A percentile compares a stretch with the other conserved stretches of the same genome.
phyloP scores from a whole-genome alignment of 2,797 vertebrate species.

The Falco berigora region DNA sequence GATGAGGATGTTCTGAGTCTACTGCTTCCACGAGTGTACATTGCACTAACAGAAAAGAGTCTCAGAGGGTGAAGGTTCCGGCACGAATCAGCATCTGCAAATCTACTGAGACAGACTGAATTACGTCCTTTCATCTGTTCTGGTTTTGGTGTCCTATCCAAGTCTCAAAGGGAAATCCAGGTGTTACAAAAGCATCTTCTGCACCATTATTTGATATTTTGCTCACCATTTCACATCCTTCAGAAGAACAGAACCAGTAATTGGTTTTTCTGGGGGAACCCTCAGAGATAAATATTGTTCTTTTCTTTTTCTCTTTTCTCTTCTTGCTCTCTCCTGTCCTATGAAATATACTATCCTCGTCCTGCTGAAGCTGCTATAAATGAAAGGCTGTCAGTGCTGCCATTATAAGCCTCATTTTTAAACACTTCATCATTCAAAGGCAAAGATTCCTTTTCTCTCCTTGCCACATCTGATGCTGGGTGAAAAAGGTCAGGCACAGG shows the following conservation, averaged over 20 bases:
- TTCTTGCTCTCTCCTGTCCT: not conserved
- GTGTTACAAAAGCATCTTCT: not conserved
- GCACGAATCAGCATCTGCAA: not conserved
- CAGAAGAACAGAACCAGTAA: conserved; percentile 39
- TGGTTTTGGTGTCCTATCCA: not conserved
- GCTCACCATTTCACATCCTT: not conserved
- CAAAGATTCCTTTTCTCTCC: not conserved
- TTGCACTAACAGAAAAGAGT: not conserved
- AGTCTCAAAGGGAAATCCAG: conserved; percentile 12
- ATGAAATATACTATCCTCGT: not conserved
- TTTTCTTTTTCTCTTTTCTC: conserved; percentile 19
- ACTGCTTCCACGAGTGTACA: not conserved
- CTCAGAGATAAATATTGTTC: conserved; percentile 53
- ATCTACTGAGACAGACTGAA: not conserved
- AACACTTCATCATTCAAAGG: conserved; percentile 29
- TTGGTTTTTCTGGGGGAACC: conserved; percentile 50
- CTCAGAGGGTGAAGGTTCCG: not conserved
- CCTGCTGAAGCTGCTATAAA: not conserved
- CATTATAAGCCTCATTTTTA: not conserved
- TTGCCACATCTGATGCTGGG: not conserved
- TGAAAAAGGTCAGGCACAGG: not conserved
- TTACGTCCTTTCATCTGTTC: not conserved
- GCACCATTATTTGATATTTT: not conserved
- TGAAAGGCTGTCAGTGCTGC: conserved; percentile 23
- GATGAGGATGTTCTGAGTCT: not conserved